A percentile compares a stretch with the other conserved stretches of the same genome.
These are phyloP conservation scores for Malthinus seriepunctatus DNA, from an alignment of 2,888 invertebrate genomes.

Conservation along the genomic window DNA sequence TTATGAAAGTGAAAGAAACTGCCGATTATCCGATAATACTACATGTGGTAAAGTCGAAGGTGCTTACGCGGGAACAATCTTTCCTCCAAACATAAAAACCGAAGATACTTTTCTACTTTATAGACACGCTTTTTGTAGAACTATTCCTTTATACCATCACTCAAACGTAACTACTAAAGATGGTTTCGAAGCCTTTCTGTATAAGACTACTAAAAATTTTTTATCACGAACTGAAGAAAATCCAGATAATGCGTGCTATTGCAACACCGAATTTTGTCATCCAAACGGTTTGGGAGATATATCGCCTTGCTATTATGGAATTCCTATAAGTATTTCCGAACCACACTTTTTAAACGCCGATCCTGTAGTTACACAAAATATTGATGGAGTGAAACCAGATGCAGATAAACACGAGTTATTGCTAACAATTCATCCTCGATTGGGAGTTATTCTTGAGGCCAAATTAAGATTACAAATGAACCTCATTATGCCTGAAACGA, in stretches of 20 bases:
- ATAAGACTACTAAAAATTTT: conserved; percentile 63
- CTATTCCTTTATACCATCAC: conserved; percentile 60
- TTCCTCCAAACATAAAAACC: conserved; percentile 63
- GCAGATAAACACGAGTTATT: conserved; percentile 59
- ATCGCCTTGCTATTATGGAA: conserved; percentile 61
- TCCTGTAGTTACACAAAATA: conserved; percentile 58
- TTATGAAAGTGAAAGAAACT: conserved; percentile 49
- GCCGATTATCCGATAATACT: no score
- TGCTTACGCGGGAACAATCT: conserved; percentile 72
- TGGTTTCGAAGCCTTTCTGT: conserved; percentile 65
- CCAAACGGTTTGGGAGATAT: conserved; percentile 60
- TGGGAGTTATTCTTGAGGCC: conserved; percentile 69
- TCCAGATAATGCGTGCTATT: conserved; percentile 68
- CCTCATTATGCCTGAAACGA: conserved; percentile 65
- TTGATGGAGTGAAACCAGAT: conserved; percentile 67
- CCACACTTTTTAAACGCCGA: conserved; percentile 67
- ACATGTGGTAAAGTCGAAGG: conserved; percentile 71
- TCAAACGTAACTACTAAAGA: conserved; percentile 46
- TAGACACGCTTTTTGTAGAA: conserved; percentile 76
- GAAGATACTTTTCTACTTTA: conserved; percentile 65
- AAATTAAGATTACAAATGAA: conserved; percentile 74
- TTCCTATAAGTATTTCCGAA: conserved; percentile 71
- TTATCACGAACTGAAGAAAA: conserved; percentile 60
- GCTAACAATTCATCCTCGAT: conserved; percentile 71
- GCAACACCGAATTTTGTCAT: conserved; percentile 72